These are phyloP conservation scores for Lepidothrix coronata DNA, from an alignment of 2,113 vertebrate genomes.

Conservation along the genomic window DNA sequence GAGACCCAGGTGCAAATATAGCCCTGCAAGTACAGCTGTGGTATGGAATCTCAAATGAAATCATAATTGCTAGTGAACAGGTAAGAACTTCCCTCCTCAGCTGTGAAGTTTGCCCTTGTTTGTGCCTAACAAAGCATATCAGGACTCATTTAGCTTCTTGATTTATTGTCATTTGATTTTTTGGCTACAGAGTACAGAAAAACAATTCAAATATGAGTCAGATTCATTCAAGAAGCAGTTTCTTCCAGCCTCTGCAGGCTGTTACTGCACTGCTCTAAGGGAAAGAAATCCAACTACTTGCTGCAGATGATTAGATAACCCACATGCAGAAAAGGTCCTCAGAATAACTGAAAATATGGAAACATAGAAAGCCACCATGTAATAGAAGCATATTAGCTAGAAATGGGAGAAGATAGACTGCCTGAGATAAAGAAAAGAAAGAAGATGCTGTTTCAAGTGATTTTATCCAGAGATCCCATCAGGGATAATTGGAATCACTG, in stretches of 20 bases:
- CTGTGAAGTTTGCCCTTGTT: neutral
- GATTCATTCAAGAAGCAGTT: neutral
- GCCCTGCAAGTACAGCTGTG: neutral
- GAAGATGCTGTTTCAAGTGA: neutral
- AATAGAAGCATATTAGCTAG: neutral
- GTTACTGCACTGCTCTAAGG: neutral
- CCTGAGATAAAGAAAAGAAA: neutral
- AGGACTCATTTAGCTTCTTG: neutral
- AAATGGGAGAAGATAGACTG: neutral
- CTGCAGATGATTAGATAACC: neutral
- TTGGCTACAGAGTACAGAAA: neutral
- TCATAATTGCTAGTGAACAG: neutral
- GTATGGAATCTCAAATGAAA: neutral
- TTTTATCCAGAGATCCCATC: neutral
- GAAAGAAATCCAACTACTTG: neutral
- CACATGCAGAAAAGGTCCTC: neutral
- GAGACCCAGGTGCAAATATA: neutral
- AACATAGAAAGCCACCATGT: neutral
- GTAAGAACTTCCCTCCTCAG: neutral
- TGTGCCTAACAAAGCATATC: neutral
- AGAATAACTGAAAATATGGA: neutral
- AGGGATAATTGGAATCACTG: neutral
- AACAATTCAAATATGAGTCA: constrained; percentile 3
- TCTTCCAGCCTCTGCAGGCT: constrained; percentile 1
- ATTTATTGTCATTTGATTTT: neutral